These are phyloP conservation scores for Anarhynchus alexandrinus DNA, from an alignment of 2,113 vertebrate genomes.

Conservation along the genomic window DNA sequence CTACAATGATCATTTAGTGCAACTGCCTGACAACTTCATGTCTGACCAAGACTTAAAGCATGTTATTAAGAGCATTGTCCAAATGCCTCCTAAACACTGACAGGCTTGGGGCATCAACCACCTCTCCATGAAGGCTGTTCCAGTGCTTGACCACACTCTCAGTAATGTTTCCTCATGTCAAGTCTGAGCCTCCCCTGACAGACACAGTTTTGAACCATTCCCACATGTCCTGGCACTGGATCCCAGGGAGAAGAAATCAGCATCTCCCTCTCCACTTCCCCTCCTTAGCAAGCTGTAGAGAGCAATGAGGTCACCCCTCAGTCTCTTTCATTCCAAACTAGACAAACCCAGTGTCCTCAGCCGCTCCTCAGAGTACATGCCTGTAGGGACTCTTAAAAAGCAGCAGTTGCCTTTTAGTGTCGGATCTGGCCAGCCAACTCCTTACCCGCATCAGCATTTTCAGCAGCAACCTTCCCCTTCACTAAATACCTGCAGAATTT, in stretches of 20 bases:
- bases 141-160: neutral
- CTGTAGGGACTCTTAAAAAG: neutral
- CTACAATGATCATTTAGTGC: neutral
- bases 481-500: neutral
- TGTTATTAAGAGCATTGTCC: neutral
- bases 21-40: neutral
- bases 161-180: neutral
- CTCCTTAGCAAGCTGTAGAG: neutral
- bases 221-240: neutral
- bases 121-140: neutral
- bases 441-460: neutral
- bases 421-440: neutral
- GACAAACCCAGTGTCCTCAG: neutral
- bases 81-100: neutral
- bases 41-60: neutral
- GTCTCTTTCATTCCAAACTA: neutral
- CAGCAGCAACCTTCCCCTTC: neutral
- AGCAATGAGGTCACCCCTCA: neutral
- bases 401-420: neutral
- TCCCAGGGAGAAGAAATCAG: neutral
- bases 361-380: too few relatives aligned
- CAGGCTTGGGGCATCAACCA: neutral
- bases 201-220: neutral
- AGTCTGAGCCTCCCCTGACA: neutral
- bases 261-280: neutral